These are phyloP conservation scores for Morpho deidamia DNA, from an alignment of 2,888 invertebrate species.

Conservation along the genomic window DNA sequence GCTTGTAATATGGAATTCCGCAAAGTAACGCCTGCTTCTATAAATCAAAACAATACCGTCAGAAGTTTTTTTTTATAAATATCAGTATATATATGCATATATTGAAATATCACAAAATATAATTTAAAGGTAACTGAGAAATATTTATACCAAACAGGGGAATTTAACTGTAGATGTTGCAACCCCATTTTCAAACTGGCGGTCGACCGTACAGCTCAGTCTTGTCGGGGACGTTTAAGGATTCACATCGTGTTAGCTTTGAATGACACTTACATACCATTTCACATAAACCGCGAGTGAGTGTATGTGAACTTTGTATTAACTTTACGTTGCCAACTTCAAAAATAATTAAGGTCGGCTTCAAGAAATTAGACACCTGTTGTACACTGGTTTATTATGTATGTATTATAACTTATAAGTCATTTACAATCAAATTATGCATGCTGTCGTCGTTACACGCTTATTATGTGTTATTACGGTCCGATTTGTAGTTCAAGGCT, in stretches of 20 bases:
- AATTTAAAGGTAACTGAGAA: background rate
- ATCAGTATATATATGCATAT: too few relatives aligned
- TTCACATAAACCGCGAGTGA: slow-evolving; percentile 54
- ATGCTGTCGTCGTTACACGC: slow-evolving; percentile 5
- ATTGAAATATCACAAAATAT: background rate
- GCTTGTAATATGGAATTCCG: too few relatives aligned
- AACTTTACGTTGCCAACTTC: slow-evolving; percentile 22
- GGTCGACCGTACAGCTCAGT: slow-evolving; percentile 55
- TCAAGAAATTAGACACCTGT: slow-evolving; percentile 65
- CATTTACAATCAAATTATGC: slow-evolving; percentile 16
- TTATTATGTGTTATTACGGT: slow-evolving; percentile 13
- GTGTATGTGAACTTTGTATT: slow-evolving; percentile 56
- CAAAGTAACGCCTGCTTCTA: too few relatives aligned
- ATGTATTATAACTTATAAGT: slow-evolving; percentile 29
- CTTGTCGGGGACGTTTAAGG: slow-evolving; percentile 46
- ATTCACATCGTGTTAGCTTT: slow-evolving; percentile 34
- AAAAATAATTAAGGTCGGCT: slow-evolving; percentile 56
- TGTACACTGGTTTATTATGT: slow-evolving; percentile 57
- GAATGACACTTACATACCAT: slow-evolving; percentile 27
- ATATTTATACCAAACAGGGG: slow-evolving; percentile 2
- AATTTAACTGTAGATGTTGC: slow-evolving; percentile 33
- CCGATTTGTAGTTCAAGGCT: slow-evolving; percentile 17
- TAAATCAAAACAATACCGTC: too few relatives aligned
- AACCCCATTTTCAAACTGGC: slow-evolving; percentile 45
- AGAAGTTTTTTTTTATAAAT: background rate